These are phyloP conservation scores for Polyommatus iphigenia DNA, from an alignment of 2,888 invertebrate genomes.

Conservation along the genomic window DNA sequence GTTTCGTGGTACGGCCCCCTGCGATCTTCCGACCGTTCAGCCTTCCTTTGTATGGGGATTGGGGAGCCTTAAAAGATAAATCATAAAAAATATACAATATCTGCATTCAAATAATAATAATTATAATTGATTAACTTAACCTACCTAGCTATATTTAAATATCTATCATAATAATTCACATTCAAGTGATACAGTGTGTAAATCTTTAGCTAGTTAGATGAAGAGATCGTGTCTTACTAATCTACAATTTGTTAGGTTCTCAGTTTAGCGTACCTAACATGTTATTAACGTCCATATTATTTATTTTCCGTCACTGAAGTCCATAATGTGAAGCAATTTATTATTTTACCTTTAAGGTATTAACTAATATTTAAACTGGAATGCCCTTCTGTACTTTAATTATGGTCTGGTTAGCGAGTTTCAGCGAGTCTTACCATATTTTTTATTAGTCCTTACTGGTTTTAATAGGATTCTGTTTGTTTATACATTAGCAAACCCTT, in stretches of 20 bases:
- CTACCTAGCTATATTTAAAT: no score
- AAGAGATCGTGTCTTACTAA: background rate
- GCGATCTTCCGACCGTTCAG: no score
- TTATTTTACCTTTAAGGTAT: background rate
- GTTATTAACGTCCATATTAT: background rate
- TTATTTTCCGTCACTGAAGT: background rate
- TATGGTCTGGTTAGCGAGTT: background rate
- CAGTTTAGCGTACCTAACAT: background rate
- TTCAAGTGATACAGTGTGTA: no score
- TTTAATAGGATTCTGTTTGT: background rate
- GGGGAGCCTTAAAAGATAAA: no score
- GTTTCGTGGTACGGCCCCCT: no score
- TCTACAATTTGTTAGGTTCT: background rate
- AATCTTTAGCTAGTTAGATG: background rate
- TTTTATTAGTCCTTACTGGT: background rate
- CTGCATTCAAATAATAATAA: no score
- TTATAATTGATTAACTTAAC: no score
- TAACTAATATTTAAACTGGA: background rate
- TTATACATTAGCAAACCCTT: background rate
- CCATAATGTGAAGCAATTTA: background rate
- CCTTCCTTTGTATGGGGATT: no score
- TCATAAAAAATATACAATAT: no score
- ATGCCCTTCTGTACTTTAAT: conserved; percentile 2
- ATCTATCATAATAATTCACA: no score
- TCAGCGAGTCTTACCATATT: background rate